Conservation (phyloP, 53 echinoderm and acorn worm genomes). For the Crossaster papposus region DNA sequence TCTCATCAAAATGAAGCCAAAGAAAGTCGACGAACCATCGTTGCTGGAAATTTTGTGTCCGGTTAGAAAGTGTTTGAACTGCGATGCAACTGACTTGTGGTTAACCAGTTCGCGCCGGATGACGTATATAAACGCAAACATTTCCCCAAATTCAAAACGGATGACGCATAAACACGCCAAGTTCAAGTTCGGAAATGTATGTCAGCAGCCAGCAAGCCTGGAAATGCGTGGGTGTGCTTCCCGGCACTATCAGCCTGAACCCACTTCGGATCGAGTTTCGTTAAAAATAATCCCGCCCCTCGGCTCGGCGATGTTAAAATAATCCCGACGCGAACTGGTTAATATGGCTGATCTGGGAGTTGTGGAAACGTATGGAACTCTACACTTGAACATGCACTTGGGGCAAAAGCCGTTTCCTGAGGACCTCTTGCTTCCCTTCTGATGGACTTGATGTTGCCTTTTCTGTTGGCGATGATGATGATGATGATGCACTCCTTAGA, state of each 20-base stretch:
- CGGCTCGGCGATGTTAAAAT: too few species aligned
- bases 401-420: constrained; percentile 16
- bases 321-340: too few species aligned
- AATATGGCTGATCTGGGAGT: constrained; percentile 46
- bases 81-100: constrained; percentile 28
- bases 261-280: too few species aligned
- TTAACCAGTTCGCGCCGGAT: too few species aligned
- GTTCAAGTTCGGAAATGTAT: too few species aligned
- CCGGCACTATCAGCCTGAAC: too few species aligned
- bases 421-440: constrained; percentile 1
- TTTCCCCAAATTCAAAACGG: too few species aligned
- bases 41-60: constrained; percentile 3
- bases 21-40: constrained; percentile 15
- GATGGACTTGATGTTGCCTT: constrained; percentile 16
- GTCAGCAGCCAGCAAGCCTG: too few species aligned
- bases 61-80: constrained; percentile 17
- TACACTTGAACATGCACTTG: background rate
- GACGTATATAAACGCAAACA: too few species aligned
- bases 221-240: too few species aligned
- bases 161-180: too few species aligned
- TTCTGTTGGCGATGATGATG: constrained; percentile 9
- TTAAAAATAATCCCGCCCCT: too few species aligned
- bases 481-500: constrained; percentile 32
- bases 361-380: background rate
- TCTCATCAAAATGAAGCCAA: constrained; percentile 43